phyloP scores from a whole-genome alignment of 2,888 invertebrate genomes.

The Epinotia ramella region DNA sequence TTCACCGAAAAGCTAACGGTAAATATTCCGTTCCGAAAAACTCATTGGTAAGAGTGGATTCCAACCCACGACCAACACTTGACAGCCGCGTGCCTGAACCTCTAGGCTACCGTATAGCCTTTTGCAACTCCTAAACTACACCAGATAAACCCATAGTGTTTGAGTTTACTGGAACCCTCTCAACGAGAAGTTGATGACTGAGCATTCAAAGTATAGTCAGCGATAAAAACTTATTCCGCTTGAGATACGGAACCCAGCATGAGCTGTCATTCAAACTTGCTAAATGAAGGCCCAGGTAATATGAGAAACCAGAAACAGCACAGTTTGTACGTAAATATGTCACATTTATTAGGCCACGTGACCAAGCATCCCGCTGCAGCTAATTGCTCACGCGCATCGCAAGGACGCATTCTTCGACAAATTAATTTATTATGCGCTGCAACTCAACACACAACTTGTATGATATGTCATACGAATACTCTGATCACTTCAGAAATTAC shows the following conservation, averaged over 20 bases:
- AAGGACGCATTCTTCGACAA: conserved; percentile 38
- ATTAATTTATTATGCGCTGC: conserved; percentile 39
- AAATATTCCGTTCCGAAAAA: too few species aligned
- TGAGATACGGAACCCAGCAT: background rate
- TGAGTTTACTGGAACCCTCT: too few species aligned
- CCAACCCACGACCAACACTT: too few species aligned
- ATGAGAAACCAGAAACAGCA: background rate
- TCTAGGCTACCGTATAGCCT: too few species aligned
- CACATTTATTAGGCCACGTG: conserved; percentile 10
- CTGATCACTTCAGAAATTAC: conserved; percentile 15
- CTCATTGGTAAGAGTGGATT: too few species aligned
- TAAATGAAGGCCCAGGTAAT: background rate
- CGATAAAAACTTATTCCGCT: too few species aligned
- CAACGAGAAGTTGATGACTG: too few species aligned
- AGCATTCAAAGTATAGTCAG: too few species aligned
- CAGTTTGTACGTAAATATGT: background rate
- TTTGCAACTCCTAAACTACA: too few species aligned
- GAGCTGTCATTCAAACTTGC: background rate
- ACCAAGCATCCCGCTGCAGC: conserved; percentile 10
- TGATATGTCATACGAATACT: background rate
- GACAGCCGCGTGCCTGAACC: too few species aligned
- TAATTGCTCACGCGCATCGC: conserved; percentile 35
- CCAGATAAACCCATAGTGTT: too few species aligned
- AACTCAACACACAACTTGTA: background rate
- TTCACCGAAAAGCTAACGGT: too few species aligned